A percentile compares a stretch with the other conserved stretches of the same genome.
phyloP scores from a whole-genome alignment of 1,140 invertebrate species.

The Argopecten irradians region DNA sequence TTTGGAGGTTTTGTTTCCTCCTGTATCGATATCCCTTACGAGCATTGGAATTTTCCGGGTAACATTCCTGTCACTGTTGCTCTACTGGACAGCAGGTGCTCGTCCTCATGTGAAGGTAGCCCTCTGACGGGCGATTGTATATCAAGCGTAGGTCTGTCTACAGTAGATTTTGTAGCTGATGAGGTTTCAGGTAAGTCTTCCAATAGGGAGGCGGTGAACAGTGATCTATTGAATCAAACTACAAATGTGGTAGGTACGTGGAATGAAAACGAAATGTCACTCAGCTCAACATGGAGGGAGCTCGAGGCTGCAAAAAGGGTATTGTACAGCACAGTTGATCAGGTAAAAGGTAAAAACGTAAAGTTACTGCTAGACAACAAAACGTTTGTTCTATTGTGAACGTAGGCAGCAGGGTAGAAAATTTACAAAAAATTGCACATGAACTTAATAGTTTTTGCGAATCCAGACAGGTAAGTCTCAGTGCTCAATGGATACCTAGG shows the following conservation, averaged over 20 bases:
- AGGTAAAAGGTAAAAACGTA: slow-evolving; percentile 27
- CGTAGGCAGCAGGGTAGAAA: slow-evolving; percentile 33
- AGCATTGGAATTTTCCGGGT: no score
- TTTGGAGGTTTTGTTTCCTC: no score
- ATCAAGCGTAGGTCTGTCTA: no score
- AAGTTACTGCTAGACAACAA: slow-evolving; percentile 39
- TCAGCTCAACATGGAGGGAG: slow-evolving; percentile 29
- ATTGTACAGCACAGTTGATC: not conserved
- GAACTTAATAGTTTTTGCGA: slow-evolving; percentile 25
- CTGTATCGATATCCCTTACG: no score
- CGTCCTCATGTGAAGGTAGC: no score
- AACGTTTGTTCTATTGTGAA: slow-evolving; percentile 27
- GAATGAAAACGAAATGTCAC: not conserved
- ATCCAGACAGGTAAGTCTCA: slow-evolving; percentile 24
- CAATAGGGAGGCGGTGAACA: no score
- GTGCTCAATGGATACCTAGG: slow-evolving; percentile 21
- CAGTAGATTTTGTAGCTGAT: no score
- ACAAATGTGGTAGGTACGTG: slow-evolving; percentile 20
- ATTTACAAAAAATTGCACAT: slow-evolving; percentile 25
- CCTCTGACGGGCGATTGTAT: no score
- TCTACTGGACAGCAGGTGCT: no score
- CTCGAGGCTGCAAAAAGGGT: slow-evolving; percentile 38
- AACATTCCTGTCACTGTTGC: no score
- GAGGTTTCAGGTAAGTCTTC: no score
- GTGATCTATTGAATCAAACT: no score